Evolutionary conservation across 2,113 vertebrate species (phyloP).

Genomic region (Helogale parvula): DNA sequence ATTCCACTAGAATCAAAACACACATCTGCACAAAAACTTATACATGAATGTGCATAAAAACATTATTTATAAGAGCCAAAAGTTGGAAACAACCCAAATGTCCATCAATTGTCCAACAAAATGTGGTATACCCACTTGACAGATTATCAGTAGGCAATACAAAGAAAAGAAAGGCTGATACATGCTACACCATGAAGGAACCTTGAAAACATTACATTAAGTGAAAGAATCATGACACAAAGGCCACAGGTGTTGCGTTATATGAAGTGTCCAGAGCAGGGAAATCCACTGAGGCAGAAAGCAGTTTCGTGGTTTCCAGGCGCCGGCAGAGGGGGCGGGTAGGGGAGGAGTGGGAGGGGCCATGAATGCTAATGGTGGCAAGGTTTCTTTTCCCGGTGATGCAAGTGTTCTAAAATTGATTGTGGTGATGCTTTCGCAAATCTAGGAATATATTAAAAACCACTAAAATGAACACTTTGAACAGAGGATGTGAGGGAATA

Average conservation of each 20-base stretch:
- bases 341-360: no score
- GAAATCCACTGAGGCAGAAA: not conserved
- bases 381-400: not conserved
- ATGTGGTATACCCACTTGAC: no score
- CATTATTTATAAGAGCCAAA: not conserved
- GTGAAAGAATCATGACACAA: not conserved
- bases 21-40: not conserved
- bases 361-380: not conserved
- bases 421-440: not conserved
- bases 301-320: not conserved
- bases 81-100: not conserved
- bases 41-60: not conserved
- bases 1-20: not conserved
- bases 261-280: not conserved
- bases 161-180: not conserved
- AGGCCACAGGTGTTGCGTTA: not conserved
- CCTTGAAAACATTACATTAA: not conserved
- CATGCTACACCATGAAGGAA: rapidly evolving
- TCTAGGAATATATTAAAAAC: not conserved
- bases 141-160: not conserved
- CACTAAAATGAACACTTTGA: not conserved
- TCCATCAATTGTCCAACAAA: not conserved
- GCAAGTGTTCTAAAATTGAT: not conserved
- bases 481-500: not conserved
- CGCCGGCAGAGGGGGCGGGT: rapidly evolving